phyloP scores from a whole-genome alignment of 2,113 vertebrate genomes.

The Emberiza fucata region DNA sequence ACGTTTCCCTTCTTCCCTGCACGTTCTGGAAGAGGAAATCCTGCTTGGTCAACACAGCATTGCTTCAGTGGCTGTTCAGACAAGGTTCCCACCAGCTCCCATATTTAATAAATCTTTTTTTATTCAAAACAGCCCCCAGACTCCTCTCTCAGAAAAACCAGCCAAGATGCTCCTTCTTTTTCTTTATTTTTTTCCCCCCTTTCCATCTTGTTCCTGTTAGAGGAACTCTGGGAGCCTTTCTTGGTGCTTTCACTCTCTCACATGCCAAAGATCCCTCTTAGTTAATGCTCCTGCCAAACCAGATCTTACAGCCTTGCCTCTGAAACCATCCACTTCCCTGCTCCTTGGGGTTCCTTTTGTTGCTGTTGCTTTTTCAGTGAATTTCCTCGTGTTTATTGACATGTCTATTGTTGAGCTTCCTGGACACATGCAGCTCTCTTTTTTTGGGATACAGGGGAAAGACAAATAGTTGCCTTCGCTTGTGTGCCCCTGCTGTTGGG shows the following conservation, averaged over 20 bases:
- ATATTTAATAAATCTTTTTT: background rate
- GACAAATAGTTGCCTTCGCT: conserved; percentile 57
- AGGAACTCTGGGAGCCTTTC: conserved; percentile 17
- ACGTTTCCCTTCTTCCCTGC: background rate
- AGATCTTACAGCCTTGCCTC: conserved; percentile 36
- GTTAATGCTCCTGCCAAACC: conserved; percentile 23
- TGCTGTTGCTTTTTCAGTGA: conserved; percentile 50
- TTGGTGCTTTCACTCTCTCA: conserved; percentile 53
- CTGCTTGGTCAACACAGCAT: background rate
- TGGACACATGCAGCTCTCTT: conserved; percentile 58
- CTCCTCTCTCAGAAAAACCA: background rate
- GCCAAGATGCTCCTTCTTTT: conserved; percentile 28
- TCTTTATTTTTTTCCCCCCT: background rate
- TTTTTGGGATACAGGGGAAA: conserved; percentile 29
- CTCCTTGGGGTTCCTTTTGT: conserved; percentile 64
- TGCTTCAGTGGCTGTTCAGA: conserved; percentile 24
- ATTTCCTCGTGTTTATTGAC: conserved; percentile 61
- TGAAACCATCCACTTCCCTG: conserved; percentile 57
- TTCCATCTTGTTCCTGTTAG: conserved; percentile 57
- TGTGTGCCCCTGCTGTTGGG: conserved; percentile 41
- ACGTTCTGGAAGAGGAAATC: background rate
- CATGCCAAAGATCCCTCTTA: conserved; percentile 55
- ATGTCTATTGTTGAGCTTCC: conserved; percentile 59
- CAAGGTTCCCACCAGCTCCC: conserved; percentile 37
- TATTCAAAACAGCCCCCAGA: conserved; percentile 9